phyloP scores from a whole-genome alignment of 2,888 invertebrate genomes.

The Dolichopus griseipennis region DNA sequence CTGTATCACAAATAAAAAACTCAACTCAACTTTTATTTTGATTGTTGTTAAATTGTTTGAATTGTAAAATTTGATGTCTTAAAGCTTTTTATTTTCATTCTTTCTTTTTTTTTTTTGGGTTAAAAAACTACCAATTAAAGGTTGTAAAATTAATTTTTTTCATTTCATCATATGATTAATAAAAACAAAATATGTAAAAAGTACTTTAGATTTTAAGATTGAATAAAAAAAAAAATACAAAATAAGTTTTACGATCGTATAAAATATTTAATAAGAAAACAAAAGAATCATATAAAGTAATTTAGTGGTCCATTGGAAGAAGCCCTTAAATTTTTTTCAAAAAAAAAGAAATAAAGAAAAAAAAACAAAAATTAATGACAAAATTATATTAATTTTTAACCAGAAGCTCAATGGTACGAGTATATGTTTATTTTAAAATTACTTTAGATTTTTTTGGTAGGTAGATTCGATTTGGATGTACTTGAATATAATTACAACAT shows the following conservation, averaged over 20 bases:
- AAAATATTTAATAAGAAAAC: background rate
- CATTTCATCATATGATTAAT: background rate
- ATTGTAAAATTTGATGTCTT: background rate
- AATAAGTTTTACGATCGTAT: background rate
- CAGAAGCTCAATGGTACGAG: too few relatives aligned
- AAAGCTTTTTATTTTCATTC: background rate
- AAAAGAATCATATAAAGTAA: too few relatives aligned
- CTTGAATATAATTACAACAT: too few relatives aligned
- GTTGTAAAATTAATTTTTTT: background rate
- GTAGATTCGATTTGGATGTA: too few relatives aligned
- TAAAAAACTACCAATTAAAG: slow-evolving; percentile 1
- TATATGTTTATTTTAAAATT: too few relatives aligned
- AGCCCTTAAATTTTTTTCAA: too few relatives aligned
- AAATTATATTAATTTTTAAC: too few relatives aligned
- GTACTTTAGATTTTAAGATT: background rate
- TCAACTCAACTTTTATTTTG: background rate
- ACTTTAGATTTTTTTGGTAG: too few relatives aligned
- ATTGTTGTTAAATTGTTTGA: background rate
- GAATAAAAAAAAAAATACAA: background rate
- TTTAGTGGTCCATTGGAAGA: too few relatives aligned
- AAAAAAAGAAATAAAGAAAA: too few relatives aligned
- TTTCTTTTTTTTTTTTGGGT: background rate
- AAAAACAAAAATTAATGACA: too few relatives aligned
- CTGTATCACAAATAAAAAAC: background rate
- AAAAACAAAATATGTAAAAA: background rate